phyloP scores from a whole-genome alignment of 2,113 vertebrate genomes.

The Malurus melanocephalus region DNA sequence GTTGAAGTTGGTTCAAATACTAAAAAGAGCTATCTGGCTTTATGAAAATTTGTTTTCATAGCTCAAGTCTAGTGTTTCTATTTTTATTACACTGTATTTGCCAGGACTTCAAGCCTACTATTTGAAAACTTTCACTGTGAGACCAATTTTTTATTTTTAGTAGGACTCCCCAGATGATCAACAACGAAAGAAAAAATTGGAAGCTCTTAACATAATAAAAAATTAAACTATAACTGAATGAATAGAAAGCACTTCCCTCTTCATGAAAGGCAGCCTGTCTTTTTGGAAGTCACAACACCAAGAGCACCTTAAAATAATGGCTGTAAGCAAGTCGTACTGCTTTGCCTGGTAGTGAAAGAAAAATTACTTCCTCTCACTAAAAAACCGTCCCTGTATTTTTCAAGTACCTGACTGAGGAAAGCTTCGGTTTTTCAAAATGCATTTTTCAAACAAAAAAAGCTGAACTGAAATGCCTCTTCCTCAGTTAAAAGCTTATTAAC shows the following conservation, averaged over 20 bases:
- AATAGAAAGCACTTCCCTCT: not conserved
- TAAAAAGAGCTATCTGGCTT: not conserved
- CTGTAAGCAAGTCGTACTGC: rapidly evolving
- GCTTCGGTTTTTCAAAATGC: not conserved
- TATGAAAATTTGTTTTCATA: not conserved
- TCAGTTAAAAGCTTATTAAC: not conserved
- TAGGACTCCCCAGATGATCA: not conserved
- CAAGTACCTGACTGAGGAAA: not conserved
- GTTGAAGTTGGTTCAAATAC: not conserved
- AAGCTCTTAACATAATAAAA: not conserved
- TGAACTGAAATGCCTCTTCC: not conserved
- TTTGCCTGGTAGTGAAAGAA: not conserved
- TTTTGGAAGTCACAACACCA: not conserved
- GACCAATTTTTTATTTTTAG: slow-evolving; percentile 36
- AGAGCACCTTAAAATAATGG: not conserved
- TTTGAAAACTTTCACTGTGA: slow-evolving; percentile 9
- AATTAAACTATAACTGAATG: not conserved
- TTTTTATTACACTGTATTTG: slow-evolving; percentile 26
- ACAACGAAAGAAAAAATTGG: not conserved
- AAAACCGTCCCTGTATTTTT: not conserved
- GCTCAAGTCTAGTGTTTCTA: not conserved
- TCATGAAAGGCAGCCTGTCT: not conserved
- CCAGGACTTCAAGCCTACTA: slow-evolving; percentile 7
- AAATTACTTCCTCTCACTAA: not conserved
- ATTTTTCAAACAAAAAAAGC: not conserved